Evolutionary conservation across 2,888 invertebrate species (phyloP), one percentile per base, ranked within the genome.

Genomic region (Clivina fossor): DNA sequence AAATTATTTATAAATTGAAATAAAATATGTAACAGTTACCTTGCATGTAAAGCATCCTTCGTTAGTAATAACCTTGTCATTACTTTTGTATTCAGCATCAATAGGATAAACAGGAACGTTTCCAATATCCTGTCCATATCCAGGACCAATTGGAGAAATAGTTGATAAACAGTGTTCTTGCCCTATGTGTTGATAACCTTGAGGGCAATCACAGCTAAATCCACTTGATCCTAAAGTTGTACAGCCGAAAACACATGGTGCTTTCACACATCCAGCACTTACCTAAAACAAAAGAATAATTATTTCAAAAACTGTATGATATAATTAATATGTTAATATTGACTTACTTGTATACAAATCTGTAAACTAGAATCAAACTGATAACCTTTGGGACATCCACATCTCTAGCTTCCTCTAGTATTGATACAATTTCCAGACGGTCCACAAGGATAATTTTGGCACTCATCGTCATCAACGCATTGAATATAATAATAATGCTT

Each of bases 1-100:
- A n/a, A n/a, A n/a, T n/a, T n/a, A n/a, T n/a, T n/a, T n/a, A n/a
- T n/a, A n/a, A n/a, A n/a, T n/a, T n/a, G n/a, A n/a, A n/a, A n/a
- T n/a, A n/a, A n/a, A n/a, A n/a, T n/a, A n/a, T n/a, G 38, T 7
- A 38, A 7, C 40, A 62, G 65, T 72, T 66, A 90, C 86, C 79
- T 88, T 88, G 77, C 92, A 93, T 18, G 89, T 86, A 76, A 91
- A 92, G 75, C 93, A 92, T 1, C 90, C 91, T 73, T 93, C 92
- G 0, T 89, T 90, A 4, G 88, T 85, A 44, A 92, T 86, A 47
- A 89, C 79, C 60, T 86, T 86, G 60, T 85, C 83, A 49, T 82
- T 80, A 7, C 77, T 77, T 35, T 81, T 75, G 61, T 78, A 76
- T 69, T 82, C 80, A 49, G 82, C 81, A 40, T 80, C 74, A 28